Evolutionary conservation across 2,888 invertebrate species (phyloP).

Genomic region (Notodonta dromedarius): DNA sequence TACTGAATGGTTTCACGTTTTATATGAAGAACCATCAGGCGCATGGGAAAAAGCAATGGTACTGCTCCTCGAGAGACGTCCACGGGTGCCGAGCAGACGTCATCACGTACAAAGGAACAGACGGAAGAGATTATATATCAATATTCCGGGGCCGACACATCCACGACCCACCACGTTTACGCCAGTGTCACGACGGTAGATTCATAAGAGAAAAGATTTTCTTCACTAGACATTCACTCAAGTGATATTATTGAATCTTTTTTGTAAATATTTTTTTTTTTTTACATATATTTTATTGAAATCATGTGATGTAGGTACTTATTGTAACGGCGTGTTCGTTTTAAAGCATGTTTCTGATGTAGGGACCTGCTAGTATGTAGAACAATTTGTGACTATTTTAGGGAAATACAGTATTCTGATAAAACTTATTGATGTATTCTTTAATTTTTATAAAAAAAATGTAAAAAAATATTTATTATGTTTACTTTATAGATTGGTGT

Average conservation of each 20-base stretch:
- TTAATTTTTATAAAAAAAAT: neutral
- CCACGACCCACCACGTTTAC: constrained; percentile 71
- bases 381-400: constrained; percentile 65
- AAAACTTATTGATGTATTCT: constrained; percentile 26
- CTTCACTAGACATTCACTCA: constrained; percentile 48
- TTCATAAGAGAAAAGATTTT: constrained; percentile 74
- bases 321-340: constrained; percentile 58
- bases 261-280: constrained; percentile 44
- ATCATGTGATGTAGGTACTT: constrained; percentile 72
- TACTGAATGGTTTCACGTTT: constrained; percentile 77
- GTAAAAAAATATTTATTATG: neutral
- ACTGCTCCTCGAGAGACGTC: constrained; percentile 77
- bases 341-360: constrained; percentile 64
- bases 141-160: constrained; percentile 77
- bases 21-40: constrained; percentile 81
- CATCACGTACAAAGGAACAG: constrained; percentile 73
- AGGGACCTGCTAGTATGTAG: constrained; percentile 76
- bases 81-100: constrained; percentile 77
- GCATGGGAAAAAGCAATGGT: constrained; percentile 80
- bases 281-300: constrained; percentile 35
- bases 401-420: constrained; percentile 76
- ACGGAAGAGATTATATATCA: constrained; percentile 76
- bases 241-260: constrained; percentile 25
- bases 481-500: neutral
- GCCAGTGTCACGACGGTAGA: constrained; percentile 76